A percentile compares a stretch with the other conserved stretches of the same genome.
Conservation (phyloP, 2,797 vertebrate genomes). For the Perodicticus potto region DNA sequence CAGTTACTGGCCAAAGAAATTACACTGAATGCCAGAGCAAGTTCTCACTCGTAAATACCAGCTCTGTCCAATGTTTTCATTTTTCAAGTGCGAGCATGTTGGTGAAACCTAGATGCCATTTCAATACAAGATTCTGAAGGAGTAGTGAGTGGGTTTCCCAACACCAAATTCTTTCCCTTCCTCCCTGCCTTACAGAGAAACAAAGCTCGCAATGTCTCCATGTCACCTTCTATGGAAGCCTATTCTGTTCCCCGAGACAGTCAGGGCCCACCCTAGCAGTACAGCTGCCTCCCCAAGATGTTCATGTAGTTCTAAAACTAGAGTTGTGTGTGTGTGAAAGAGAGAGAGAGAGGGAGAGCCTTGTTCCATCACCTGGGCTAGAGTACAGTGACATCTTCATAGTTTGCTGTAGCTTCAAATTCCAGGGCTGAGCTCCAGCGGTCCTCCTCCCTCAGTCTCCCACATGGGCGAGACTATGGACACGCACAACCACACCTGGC, state of each 20-base stretch:
- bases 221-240: neutral
- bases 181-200: conserved; percentile 26
- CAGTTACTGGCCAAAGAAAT: conserved; percentile 57
- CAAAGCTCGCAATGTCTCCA: neutral
- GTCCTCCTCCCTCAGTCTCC: no score
- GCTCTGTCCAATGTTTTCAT: conserved; percentile 59
- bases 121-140: conserved; percentile 67
- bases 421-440: no score
- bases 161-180: conserved; percentile 60
- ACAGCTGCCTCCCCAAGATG: neutral
- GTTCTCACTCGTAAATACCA: conserved; percentile 68
- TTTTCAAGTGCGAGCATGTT: conserved; percentile 77
- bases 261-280: neutral
- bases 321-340: neutral
- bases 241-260: neutral
- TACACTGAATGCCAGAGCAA: conserved; percentile 75
- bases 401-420: neutral
- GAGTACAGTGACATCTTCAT: neutral
- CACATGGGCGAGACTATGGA: no score
- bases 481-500: no score
- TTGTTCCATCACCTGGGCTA: neutral
- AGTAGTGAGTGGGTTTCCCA: conserved; percentile 24
- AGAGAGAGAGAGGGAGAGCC: no score
- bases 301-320: neutral
- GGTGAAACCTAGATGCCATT: conserved; percentile 67